These are phyloP conservation scores for Pangasius larnaudii DNA, from an alignment of 2,797 vertebrate species.

Conservation along the genomic window DNA sequence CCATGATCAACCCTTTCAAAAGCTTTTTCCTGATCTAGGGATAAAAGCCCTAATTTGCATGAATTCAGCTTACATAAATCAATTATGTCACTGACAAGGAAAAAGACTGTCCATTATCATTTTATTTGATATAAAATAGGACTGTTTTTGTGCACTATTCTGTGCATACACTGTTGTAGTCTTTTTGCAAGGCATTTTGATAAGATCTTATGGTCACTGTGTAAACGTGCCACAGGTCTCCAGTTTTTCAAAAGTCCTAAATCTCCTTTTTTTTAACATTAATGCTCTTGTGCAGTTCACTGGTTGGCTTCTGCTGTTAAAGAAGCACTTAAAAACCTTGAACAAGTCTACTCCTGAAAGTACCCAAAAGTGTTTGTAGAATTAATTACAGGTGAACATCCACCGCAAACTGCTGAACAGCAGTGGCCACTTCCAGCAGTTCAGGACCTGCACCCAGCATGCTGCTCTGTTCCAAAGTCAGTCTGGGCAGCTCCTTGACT, in stretches of 20 bases:
- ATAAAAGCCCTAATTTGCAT: neutral
- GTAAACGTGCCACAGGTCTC: neutral
- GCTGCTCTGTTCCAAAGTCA: neutral
- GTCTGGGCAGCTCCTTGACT: neutral
- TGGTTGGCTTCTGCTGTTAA: neutral
- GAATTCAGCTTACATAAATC: neutral
- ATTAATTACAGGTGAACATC: neutral
- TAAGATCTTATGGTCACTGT: neutral
- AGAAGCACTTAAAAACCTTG: neutral
- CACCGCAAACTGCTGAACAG: too few relatives aligned
- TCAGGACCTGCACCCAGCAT: neutral
- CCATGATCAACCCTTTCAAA: neutral
- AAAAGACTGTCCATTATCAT: neutral
- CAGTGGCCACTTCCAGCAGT: neutral
- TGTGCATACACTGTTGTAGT: neutral
- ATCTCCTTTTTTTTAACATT: neutral
- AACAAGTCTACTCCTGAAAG: neutral
- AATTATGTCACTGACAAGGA: neutral
- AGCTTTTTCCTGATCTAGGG: neutral
- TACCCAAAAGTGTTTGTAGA: neutral
- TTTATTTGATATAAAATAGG: neutral
- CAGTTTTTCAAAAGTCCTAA: neutral
- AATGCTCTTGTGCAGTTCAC: neutral
- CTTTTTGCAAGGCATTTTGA: neutral
- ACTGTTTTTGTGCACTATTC: neutral